Conservation (phyloP, 2,113 vertebrate species). For the Chaetodon trifascialis region DNA sequence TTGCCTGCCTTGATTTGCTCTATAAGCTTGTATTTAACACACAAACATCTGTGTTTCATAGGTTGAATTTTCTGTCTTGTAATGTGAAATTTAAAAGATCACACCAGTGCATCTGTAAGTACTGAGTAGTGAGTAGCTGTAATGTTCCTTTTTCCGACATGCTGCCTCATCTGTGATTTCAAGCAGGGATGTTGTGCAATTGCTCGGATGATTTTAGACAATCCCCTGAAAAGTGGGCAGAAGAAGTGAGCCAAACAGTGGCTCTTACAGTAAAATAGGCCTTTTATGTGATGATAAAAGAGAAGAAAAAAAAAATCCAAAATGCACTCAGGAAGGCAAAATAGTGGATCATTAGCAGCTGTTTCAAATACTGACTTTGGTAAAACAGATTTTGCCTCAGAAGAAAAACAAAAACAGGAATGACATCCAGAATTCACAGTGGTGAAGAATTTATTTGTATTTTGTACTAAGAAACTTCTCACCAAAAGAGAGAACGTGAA, state of each 20-base stretch:
- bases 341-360: not conserved
- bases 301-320: not conserved
- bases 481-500: slow-evolving; percentile 59
- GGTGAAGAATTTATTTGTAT: slow-evolving; percentile 66
- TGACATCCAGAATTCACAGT: not conserved
- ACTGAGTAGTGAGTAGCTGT: no score
- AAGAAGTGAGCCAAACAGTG: not conserved
- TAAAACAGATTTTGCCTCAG: not conserved
- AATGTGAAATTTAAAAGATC: no score
- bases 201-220: not conserved
- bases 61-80: no score
- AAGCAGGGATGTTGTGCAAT: not conserved
- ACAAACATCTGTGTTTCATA: no score
- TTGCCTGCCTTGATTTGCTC: no score
- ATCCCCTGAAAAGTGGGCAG: not conserved
- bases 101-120: no score
- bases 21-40: no score
- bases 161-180: not conserved
- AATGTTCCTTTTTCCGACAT: not conserved
- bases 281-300: not conserved
- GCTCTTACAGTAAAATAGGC: not conserved
- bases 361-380: not conserved
- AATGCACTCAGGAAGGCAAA: not conserved
- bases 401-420: not conserved
- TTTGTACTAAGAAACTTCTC: slow-evolving; percentile 57